phyloP scores from a whole-genome alignment of 2,888 invertebrate species.

The Cheilosia urbana region DNA sequence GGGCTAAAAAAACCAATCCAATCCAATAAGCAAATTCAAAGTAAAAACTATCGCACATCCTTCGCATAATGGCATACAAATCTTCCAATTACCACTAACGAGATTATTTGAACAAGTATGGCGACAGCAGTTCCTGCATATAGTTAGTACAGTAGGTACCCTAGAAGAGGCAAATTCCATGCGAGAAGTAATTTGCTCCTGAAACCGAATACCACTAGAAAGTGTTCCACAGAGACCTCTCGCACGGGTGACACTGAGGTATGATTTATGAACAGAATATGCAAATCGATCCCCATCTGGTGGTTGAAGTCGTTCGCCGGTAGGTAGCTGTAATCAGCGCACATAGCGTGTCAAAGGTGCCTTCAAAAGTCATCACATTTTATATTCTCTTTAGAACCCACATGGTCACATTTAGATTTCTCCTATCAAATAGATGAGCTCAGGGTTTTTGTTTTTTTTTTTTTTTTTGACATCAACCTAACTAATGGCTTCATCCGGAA shows the following conservation, averaged over 20 bases:
- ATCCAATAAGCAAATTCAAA: background rate
- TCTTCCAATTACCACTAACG: constrained; percentile 66
- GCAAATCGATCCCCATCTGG: constrained; percentile 33
- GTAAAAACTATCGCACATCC: constrained; percentile 54
- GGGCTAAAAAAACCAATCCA: background rate
- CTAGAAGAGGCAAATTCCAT: background rate
- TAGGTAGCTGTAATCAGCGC: background rate
- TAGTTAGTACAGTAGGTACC: background rate
- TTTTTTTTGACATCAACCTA: background rate
- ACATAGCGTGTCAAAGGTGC: constrained; percentile 3
- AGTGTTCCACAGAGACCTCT: background rate
- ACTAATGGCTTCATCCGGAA: background rate
- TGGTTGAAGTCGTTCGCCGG: background rate
- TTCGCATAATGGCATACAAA: constrained; percentile 58
- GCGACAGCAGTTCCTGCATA: background rate
- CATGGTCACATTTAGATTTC: constrained; percentile 5
- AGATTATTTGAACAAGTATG: constrained; percentile 39
- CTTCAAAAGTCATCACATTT: constrained; percentile 12
- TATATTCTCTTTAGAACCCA: background rate
- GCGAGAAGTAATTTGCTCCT: constrained; percentile 7
- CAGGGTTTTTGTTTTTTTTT: too few relatives aligned
- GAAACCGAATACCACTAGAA: background rate
- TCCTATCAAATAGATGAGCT: background rate
- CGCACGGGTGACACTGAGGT: background rate
- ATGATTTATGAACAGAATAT: constrained; percentile 33